Base-by-base conservation (phyloP, 2,113 vertebrate species). In the Porphyrio hochstetteri region DNA sequence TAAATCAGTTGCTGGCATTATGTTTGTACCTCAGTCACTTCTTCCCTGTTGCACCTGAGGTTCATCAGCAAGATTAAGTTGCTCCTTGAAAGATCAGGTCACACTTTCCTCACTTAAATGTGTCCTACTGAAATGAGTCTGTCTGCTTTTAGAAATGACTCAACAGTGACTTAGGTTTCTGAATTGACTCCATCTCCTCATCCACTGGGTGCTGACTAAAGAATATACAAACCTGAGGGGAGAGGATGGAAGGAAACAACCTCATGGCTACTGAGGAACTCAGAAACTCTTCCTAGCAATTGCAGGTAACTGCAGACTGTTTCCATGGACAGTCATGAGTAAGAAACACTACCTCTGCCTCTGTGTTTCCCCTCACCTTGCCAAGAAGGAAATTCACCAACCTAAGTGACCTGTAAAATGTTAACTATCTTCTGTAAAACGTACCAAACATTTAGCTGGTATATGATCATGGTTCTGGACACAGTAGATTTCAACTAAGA, bases 121-220 rank as follows among this genome's bases (percentile, higher is more conserved):
- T 52, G 29, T 61, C 36, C 70, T 24, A 50, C 40, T 59, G 31
- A 92, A 83, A 52, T 57, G 14, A 92, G 82, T 86, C 44, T 48
- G 59, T 72, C 56, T 82, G 24, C 28, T 83, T 90, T 74, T 31
- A 88, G 36, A 75, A 68, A 65, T 28, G 7, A 60, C 52, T 35
- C 63, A 75, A 67, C 31, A 59, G n/a, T 36, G 59, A 44, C 40
- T 55, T 35, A 44, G 17, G 33, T 61, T 75, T 92, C 50, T 60
- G 48, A 80, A 82, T 6, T 57, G 35, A 83, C 11, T 77, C 24
- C 36, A 61, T 53, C 31, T 57, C 36, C 44, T 59, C 55, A 44
- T 33, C 50, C 48, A 82, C 17, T 0, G 0, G 10, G 18, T 44
- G 21, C 31, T 50, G 60, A 65, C 16, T 55, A 56, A 76, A 61